Base-by-base conservation (phyloP, 2,797 vertebrate genomes). In the Tachyglossus aculeatus region DNA sequence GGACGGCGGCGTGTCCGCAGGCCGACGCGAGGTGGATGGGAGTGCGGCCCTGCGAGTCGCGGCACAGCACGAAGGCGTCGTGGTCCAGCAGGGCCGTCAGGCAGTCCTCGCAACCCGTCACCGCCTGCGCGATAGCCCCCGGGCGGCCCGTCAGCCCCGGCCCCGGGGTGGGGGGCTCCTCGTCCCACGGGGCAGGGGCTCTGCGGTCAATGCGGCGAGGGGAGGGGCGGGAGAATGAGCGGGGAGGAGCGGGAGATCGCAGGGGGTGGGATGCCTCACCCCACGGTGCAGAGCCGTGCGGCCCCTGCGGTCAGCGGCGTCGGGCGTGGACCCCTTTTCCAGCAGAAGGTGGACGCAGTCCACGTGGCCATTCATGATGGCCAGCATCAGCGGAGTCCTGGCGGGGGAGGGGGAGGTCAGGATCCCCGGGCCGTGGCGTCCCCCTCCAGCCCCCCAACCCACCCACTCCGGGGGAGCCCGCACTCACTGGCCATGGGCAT, bases 341-440 rank as follows among this genome's bases (percentile, higher is more conserved):
- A 99, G 91, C 85, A 99, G 93, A 84, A 95, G 96, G 70, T 96
- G 95, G 68, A 97, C 95, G 58, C 97, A 98, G 90, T 98, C 96
- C 3, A 94, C 93, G 38, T 99, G 96, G 82, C 96, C 94, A 29
- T 96, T 96, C 88, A 96, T 94, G 81, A 96, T 94, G 7, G 97
- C 96, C 59, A 98, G 89, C 97, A 99, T 99, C 88, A 99, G 88
- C 0, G 97, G 95, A 64, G 96, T 98, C 86, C 97, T 98, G 5
- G 5, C 34, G 54, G 27, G 51, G 13, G 52, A 52, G 13, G 18
- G 24, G 27, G 19, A 21, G 31, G 43, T 38, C 5, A 36, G n/a
- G 7, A 27, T 14, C 4, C 6, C 13, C 51, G 5, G 4, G 37
- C 8, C 25, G n/a, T 41, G 25, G 4, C 13, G n/a, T n/a, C 7